Percentiles rank a stretch among this genome's conserved stretches.
These are phyloP conservation scores for Pteria penguin DNA, from an alignment of 2,888 invertebrate genomes.

Conservation along the genomic window DNA sequence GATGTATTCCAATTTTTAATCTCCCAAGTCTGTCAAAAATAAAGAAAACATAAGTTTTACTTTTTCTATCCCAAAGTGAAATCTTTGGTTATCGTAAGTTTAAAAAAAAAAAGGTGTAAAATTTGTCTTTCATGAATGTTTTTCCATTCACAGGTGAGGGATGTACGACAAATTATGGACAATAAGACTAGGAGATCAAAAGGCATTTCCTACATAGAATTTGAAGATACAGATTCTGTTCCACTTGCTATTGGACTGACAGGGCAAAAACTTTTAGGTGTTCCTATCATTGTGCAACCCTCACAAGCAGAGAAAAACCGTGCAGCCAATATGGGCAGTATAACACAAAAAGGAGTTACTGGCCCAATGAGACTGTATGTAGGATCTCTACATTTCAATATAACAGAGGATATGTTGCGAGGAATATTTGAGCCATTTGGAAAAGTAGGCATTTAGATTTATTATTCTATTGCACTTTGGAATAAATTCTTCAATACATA, in stretches of 20 bases:
- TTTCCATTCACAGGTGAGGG: conserved; percentile 84
- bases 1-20: too few species aligned
- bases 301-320: conserved; percentile 91
- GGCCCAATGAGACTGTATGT: conserved; percentile 98
- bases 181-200: conserved; percentile 99
- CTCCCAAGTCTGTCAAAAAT: too few species aligned
- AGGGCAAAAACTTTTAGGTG: conserved; percentile 95
- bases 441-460: conserved; percentile 82
- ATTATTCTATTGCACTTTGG: too few species aligned
- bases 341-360: conserved; percentile 80
- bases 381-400: conserved; percentile 98
- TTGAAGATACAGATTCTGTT: conserved; percentile 98
- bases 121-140: too few species aligned
- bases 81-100: too few species aligned
- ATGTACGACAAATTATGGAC: conserved; percentile 98
- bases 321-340: conserved; percentile 75
- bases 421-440: conserved; percentile 99
- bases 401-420: conserved; percentile 98
- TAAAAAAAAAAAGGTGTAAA: too few species aligned
- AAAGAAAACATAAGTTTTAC: too few species aligned
- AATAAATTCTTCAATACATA: too few species aligned
- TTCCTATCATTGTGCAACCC: conserved; percentile 98
- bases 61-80: too few species aligned
- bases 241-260: conserved; percentile 96
- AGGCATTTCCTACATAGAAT: conserved; percentile 99